These are phyloP conservation scores for Sula dactylatra DNA, from an alignment of 2,113 vertebrate genomes.

Conservation along the genomic window DNA sequence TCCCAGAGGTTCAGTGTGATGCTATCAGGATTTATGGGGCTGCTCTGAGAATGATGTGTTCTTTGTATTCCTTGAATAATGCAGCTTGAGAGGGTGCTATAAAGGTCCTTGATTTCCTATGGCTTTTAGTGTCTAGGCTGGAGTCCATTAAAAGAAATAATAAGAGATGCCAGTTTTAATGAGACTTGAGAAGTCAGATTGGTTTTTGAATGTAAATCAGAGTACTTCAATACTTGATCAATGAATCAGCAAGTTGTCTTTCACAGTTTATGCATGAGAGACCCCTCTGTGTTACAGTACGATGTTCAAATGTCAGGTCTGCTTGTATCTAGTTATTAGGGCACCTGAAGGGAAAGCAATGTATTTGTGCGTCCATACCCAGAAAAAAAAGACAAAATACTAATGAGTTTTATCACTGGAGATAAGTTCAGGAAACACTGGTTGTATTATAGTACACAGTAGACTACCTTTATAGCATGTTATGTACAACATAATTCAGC, in stretches of 20 bases:
- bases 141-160: neutral
- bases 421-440: neutral
- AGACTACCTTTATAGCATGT: neutral
- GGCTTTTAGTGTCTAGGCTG: neutral
- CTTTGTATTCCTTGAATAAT: neutral
- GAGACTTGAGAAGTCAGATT: neutral
- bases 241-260: neutral
- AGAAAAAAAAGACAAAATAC: neutral
- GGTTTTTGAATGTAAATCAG: neutral
- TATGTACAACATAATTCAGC: neutral
- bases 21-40: neutral
- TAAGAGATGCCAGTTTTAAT: neutral
- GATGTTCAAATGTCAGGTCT: neutral
- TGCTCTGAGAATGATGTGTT: neutral
- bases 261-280: neutral
- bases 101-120: neutral
- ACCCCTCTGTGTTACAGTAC: neutral
- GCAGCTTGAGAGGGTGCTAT: neutral
- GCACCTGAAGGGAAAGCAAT: neutral
- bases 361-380: neutral
- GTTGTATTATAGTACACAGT: neutral
- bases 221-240: neutral
- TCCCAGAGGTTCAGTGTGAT: neutral
- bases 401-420: neutral
- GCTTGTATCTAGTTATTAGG: neutral